Base-by-base conservation (phyloP, 2,113 vertebrate genomes). In the Nanorana parkeri region DNA sequence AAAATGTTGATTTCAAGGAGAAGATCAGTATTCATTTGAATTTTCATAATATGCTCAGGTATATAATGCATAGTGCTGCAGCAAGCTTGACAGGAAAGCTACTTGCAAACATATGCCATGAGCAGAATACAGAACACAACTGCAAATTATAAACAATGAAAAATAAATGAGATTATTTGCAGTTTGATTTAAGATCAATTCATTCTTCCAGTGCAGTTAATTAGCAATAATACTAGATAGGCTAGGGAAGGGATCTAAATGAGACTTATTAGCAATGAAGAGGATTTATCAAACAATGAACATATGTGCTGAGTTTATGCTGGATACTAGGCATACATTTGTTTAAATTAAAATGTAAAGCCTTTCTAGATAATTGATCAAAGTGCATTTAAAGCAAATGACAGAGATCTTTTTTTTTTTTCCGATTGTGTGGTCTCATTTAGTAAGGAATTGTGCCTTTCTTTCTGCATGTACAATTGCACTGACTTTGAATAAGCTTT, bases 1-100 rank as follows among this genome's bases (percentile, higher is more conserved):
- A 68, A 78, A 79, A 58, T 67, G 77, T 36, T 36, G 52, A 68
- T 79, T 68, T 79, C 65, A 79, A 80, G 66, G 32, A 80, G 78
- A 41, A 58, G 55, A 68, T 56, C 28, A 47, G 78, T 21, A 80
- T 80, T 69, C 65, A 58, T 79, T 41, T 69, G 78, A 80, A 80
- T 80, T 69, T 80, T 55, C 66, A 80, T 80, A 80, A 69, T 61
- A 56, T 68, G 77, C 52, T 67, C 21, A 60, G 71, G 71, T 74
- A 26, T 36, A 56, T 56, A 79, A 79, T 68, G 52, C 68, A 69
- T 80, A 80, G 54, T 24, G 23, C 28, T 51, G 66, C 56, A 20
- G n/a, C 55, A 10, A 19, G 32, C 54, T 69, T 69, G 66, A 80
- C 78, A 80, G 66, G 21, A 69, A 80, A 24, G 21, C 55, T 61